Percentiles rank a stretch among this genome's conserved stretches.
These are phyloP conservation scores for Lepus europaeus DNA, from an alignment of 2,113 vertebrate species.

Conservation along the genomic window DNA sequence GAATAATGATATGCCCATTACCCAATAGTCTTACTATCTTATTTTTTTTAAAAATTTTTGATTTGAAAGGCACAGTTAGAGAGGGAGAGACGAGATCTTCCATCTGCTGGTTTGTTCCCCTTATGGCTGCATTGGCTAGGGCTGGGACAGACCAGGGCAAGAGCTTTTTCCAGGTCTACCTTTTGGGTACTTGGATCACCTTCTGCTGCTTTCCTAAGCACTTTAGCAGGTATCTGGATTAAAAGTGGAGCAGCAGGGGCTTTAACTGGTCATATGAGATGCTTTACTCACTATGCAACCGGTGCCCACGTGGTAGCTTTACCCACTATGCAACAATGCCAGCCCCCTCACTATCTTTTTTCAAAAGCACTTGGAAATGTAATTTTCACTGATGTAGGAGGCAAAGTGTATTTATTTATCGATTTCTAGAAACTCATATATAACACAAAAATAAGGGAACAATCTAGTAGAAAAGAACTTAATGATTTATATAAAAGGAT, in stretches of 20 bases:
- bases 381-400: constrained; percentile 20
- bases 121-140: no score
- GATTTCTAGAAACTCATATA: background rate
- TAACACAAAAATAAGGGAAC: background rate
- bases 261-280: no score
- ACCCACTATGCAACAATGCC: background rate
- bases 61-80: no score
- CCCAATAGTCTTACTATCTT: background rate
- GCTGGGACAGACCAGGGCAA: no score
- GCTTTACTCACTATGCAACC: background rate
- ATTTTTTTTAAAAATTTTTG: constrained; percentile 16
- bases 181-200: no score
- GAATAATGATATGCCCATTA: background rate
- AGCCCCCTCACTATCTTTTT: background rate
- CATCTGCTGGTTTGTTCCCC: no score
- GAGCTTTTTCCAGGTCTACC: no score
- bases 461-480: background rate
- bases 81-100: no score
- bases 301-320: no score
- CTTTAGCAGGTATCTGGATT: no score
- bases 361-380: constrained; percentile 22
- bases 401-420: background rate
- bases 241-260: no score
- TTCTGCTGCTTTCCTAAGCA: no score
- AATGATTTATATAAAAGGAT: background rate